phyloP scores from a whole-genome alignment of 2,888 invertebrate genomes.

The Eupithecia subfuscata region DNA sequence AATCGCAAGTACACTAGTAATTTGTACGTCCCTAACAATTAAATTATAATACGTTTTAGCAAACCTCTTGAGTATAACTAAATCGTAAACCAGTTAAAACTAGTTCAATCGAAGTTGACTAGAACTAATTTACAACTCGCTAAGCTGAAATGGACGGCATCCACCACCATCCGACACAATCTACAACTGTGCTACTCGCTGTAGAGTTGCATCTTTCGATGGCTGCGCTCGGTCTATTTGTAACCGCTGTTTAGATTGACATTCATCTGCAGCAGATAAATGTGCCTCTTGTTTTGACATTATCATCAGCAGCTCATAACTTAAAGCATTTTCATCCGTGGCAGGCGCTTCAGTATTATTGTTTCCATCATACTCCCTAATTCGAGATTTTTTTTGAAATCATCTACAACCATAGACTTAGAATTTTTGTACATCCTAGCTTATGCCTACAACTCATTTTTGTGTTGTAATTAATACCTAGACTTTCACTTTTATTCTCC shows the following conservation, averaged over 20 bases:
- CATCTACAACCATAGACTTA: too few relatives aligned
- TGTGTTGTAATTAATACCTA: too few relatives aligned
- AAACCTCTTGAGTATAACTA: neutral
- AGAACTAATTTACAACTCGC: constrained; percentile 16
- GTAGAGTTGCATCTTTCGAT: neutral
- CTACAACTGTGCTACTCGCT: neutral
- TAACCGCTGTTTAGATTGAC: neutral
- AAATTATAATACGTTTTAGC: too few relatives aligned
- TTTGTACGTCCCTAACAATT: neutral
- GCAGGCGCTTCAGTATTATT: neutral
- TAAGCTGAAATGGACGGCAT: constrained; percentile 13
- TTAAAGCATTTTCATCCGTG: neutral
- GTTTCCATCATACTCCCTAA: too few relatives aligned
- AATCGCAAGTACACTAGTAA: neutral
- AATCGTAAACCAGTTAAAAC: neutral
- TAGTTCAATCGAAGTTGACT: constrained; percentile 12
- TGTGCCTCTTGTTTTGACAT: neutral
- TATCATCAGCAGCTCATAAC: neutral
- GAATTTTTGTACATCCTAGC: too few relatives aligned
- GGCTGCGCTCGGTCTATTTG: neutral
- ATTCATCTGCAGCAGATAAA: neutral
- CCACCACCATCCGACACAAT: neutral
- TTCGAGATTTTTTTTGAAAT: neutral
- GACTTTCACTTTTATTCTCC: neutral
- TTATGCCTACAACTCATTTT: too few relatives aligned